Evolutionary conservation across 2,888 invertebrate genomes (phyloP), one percentile per base, ranked within the genome.

Genomic region (Drosophila neotestacea): DNA sequence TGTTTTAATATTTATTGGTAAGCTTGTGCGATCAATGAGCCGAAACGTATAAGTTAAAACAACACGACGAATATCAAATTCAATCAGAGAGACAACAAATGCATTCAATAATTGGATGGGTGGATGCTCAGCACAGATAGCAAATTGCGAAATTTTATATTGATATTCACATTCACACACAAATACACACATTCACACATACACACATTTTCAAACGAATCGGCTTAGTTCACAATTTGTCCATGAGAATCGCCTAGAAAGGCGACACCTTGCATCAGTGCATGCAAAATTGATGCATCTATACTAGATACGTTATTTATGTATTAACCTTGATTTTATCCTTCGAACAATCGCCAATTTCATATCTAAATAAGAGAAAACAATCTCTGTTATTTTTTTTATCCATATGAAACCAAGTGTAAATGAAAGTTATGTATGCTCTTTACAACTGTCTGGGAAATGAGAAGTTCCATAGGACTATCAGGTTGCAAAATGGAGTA

Each of bases 1-100:
- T 70, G 48, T 58, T 77, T 56, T 64, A 70, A 67, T 71, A 79
- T 77, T 79, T 77, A 60, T 79, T 67, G 61, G 34, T 71, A 59
- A 76, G 59, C 63, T 55, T 0, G 42, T 42, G 48, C 62, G 77
- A 65, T 79, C 80, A 79, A 77, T 71, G 72, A 68, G 68, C 77
- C 56, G 50, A 50, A 71, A 47, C 41, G 59, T 30, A 52, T 64
- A 67, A 56, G 62, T 73, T 67, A 30, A 65, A 70, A 67, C 51
- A 67, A 79, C 48, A 70, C 66, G 48, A 34, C 71, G 55, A 34
- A 63, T 63, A 51, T 70, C 50, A 67, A 74, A 62, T 68, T 52
- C 64, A 79, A 79, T 79, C 75, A 66, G 38, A 32, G 71, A 41
- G 55, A 52, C 54, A 60, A 41, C 38, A 52, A 54, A 51, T 39